These are phyloP conservation scores for Actias luna DNA, from an alignment of 2,888 invertebrate species.

Conservation along the genomic window DNA sequence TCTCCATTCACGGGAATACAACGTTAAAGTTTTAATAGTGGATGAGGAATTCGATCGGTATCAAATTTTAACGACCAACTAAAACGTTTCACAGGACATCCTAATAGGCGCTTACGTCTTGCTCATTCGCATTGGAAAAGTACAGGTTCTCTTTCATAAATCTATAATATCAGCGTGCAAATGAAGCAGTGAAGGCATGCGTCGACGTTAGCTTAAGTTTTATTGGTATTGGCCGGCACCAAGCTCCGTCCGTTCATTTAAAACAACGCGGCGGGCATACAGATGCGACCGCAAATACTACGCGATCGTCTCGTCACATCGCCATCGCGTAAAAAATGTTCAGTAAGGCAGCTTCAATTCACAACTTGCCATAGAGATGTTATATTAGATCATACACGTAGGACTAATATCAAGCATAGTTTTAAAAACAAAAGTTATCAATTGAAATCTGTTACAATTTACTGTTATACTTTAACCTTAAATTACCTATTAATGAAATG, in stretches of 20 bases:
- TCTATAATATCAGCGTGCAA: conserved; percentile 58
- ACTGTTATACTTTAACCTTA: too few species aligned
- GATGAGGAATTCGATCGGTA: conserved; percentile 8
- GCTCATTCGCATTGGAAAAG: conserved; percentile 21
- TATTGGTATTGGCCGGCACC: conserved; percentile 71
- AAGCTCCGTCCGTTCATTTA: conserved; percentile 77
- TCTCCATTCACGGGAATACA: not conserved
- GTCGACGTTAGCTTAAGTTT: conserved; percentile 57
- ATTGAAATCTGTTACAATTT: too few species aligned
- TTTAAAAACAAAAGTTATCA: too few species aligned
- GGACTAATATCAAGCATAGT: not conserved
- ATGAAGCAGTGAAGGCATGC: conserved; percentile 47
- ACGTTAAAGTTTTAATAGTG: not conserved
- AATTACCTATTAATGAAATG: too few species aligned
- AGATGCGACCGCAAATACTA: conserved; percentile 67
- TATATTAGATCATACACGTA: not conserved
- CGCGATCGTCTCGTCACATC: conserved; percentile 45
- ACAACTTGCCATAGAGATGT: not conserved
- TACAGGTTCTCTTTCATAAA: conserved; percentile 47
- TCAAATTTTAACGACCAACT: conserved; percentile 5
- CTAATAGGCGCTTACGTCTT: conserved; percentile 7
- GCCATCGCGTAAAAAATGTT: not conserved
- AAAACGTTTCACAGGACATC: conserved; percentile 8
- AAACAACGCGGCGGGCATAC: conserved; percentile 76
- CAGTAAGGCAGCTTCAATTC: conserved; percentile 12